Percentiles rank a stretch among this genome's conserved stretches.
phyloP scores from a whole-genome alignment of 2,797 vertebrate genomes.

The Cichlasoma orientale region DNA sequence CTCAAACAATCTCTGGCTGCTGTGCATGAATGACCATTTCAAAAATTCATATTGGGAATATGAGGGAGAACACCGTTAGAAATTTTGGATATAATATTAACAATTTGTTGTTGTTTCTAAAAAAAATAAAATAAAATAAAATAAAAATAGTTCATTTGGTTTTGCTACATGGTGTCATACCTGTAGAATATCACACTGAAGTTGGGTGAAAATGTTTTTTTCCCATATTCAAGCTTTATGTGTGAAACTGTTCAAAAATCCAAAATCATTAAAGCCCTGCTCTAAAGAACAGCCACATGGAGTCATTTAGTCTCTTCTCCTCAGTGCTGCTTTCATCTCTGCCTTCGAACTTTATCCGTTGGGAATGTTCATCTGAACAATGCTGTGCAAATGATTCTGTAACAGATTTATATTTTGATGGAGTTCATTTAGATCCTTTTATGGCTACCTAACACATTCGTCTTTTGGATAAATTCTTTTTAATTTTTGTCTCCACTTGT shows the following conservation, averaged over 20 bases:
- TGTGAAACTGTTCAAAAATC: background rate
- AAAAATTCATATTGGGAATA: background rate
- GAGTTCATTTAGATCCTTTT: background rate
- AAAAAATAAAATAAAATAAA: background rate
- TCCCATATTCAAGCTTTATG: background rate
- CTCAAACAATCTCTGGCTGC: background rate
- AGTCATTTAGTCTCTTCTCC: background rate
- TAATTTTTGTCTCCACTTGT: background rate
- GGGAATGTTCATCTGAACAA: background rate
- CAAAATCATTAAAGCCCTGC: background rate
- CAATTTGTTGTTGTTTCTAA: background rate
- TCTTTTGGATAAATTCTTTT: background rate
- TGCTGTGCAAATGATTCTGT: background rate
- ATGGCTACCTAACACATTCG: background rate
- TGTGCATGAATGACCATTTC: background rate
- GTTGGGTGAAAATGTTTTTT: background rate
- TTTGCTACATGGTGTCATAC: background rate
- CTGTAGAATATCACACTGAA: background rate
- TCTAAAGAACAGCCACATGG: no score
- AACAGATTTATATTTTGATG: background rate
- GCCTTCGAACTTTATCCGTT: background rate
- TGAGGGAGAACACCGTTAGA: background rate
- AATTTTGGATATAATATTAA: background rate
- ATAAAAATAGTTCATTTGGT: no score
- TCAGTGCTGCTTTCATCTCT: background rate